Evolutionary conservation across 2,797 vertebrate genomes (phyloP).

Genomic region (Gymnothorax javanicus): DNA sequence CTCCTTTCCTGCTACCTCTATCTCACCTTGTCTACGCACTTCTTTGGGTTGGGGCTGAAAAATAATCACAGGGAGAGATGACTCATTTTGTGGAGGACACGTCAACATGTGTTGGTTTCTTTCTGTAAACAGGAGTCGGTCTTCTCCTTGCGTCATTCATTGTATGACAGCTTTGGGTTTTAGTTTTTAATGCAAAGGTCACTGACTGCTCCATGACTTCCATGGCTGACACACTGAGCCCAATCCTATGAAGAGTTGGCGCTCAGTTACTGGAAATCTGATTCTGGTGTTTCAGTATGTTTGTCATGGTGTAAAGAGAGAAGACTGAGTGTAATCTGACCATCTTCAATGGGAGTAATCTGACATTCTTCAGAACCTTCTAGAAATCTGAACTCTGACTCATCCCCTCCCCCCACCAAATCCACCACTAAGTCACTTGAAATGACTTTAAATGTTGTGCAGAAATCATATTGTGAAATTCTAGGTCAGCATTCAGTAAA

Average conservation of each 20-base stretch:
- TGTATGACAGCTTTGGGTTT: slow-evolving; percentile 2
- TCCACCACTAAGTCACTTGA: neutral
- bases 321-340: neutral
- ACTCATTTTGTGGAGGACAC: slow-evolving; percentile 24
- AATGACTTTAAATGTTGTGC: neutral
- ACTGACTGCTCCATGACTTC: neutral
- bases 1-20: neutral
- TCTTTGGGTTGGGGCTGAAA: neutral
- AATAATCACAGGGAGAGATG: slow-evolving; percentile 1
- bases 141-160: neutral
- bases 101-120: neutral
- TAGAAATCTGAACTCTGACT: neutral
- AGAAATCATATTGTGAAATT: neutral
- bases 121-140: neutral
- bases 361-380: neutral
- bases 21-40: neutral
- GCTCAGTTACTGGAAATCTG: neutral
- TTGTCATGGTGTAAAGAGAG: neutral
- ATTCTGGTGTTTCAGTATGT: neutral
- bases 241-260: neutral
- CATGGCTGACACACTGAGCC: neutral
- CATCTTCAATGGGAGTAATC: neutral
- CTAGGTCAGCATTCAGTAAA: too few species aligned
- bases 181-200: neutral
- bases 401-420: neutral